Percentiles rank a stretch among this genome's conserved stretches.
These are phyloP conservation scores for Haliclystus octoradiatus DNA, from an alignment of 30 jellyfish, hydroid and myxozoan genomes.

Conservation along the genomic window DNA sequence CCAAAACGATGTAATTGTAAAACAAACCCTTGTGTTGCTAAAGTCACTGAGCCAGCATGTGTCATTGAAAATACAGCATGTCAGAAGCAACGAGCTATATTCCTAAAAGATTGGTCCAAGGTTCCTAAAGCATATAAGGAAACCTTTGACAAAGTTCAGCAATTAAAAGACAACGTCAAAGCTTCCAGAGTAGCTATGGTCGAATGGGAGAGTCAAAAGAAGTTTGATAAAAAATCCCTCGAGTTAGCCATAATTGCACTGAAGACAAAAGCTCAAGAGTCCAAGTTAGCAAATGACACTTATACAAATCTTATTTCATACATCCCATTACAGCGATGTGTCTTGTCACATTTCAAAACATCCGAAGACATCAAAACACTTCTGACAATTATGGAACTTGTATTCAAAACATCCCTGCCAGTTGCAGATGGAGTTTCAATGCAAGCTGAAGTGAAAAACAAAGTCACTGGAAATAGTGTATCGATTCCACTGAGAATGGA, in stretches of 20 bases:
- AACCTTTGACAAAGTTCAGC: background rate
- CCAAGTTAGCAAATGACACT: constrained; percentile 9
- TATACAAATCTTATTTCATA: background rate
- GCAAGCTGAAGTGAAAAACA: background rate
- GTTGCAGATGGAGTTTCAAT: background rate
- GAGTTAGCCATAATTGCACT: background rate
- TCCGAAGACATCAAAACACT: background rate
- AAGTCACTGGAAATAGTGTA: background rate
- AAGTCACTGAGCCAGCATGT: constrained; percentile 11
- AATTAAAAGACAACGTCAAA: background rate
- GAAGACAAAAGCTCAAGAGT: constrained; percentile 4
- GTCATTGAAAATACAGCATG: constrained; percentile 8
- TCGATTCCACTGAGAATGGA: background rate
- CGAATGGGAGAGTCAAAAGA: background rate
- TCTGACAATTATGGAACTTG: background rate
- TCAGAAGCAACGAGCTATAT: background rate
- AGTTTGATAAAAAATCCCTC: background rate
- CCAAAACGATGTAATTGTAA: constrained; percentile 28
- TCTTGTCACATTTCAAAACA: background rate
- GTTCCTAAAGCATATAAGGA: constrained; percentile 8
- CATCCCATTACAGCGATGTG: constrained; percentile 6
- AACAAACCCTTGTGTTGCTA: constrained; percentile 16
- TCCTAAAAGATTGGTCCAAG: background rate
- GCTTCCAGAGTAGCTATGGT: background rate
- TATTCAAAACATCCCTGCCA: constrained; percentile 2